These are phyloP conservation scores for Ornithorhynchus anatinus DNA, from an alignment of 2,113 vertebrate species.

Conservation along the genomic window DNA sequence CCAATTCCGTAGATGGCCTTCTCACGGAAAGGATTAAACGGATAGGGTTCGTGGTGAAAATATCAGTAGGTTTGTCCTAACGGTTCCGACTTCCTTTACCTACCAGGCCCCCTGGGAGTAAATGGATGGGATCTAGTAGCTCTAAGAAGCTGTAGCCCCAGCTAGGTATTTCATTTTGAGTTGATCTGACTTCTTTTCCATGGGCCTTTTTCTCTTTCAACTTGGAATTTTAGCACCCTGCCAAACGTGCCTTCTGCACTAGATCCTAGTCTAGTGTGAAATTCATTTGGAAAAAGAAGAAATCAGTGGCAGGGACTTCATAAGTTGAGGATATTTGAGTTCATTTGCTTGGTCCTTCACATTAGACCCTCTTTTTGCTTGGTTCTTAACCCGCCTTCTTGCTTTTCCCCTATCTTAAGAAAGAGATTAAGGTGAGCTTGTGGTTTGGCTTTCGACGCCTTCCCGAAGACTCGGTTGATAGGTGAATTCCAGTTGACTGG, in stretches of 20 bases:
- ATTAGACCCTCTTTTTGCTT: background rate
- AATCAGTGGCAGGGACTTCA: background rate
- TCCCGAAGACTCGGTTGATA: too few species aligned
- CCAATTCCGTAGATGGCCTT: too few species aligned
- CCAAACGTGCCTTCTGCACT: background rate
- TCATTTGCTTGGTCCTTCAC: background rate
- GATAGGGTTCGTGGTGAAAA: background rate
- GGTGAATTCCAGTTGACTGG: too few species aligned
- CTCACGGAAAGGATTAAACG: too few species aligned
- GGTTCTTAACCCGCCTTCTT: background rate
- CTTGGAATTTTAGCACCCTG: background rate
- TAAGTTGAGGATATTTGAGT: background rate
- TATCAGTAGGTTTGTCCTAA: background rate
- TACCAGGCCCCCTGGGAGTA: too few species aligned
- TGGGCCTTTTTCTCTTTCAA: background rate
- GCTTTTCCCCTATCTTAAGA: background rate
- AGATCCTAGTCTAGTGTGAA: slow-evolving; percentile 5
- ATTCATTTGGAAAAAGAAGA: slow-evolving; percentile 11
- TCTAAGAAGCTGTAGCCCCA: background rate
- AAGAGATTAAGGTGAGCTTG: background rate
- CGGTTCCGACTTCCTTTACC: background rate
- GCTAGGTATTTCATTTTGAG: background rate
- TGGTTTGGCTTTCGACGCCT: slow-evolving; percentile 14
- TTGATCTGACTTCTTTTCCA: background rate
- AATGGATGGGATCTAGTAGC: background rate